phyloP scores from a whole-genome alignment of 2,113 vertebrate species.

The Megalops atlanticus region DNA sequence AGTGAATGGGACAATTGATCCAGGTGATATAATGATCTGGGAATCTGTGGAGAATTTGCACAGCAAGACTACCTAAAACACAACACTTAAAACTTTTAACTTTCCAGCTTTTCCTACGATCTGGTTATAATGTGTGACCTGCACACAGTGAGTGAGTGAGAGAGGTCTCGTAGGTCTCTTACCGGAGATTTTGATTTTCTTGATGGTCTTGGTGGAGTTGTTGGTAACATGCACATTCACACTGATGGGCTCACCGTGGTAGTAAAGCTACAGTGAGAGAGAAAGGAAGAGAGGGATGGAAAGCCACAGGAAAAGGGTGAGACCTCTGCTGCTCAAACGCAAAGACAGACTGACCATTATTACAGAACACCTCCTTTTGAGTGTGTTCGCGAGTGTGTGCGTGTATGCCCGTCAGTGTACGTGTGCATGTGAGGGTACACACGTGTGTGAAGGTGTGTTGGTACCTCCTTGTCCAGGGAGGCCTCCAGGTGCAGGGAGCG shows the following conservation, averaged over 20 bases:
- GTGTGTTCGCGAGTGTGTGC: too few species aligned
- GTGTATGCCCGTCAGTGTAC: not conserved
- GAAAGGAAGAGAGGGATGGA: not conserved
- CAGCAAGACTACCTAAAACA: too few species aligned
- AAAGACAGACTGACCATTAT: too few species aligned
- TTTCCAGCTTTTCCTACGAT: too few species aligned
- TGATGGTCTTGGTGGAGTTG: conserved; percentile 89
- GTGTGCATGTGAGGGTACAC: conserved; percentile 12
- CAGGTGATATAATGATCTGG: too few species aligned
- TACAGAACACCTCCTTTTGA: too few species aligned
- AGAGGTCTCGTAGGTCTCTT: not conserved
- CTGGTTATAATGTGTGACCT: too few species aligned
- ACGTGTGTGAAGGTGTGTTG: not conserved
- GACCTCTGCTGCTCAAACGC: too few species aligned
- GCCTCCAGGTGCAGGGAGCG: conserved; percentile 86
- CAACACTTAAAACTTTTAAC: too few species aligned
- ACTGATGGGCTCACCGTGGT: conserved; percentile 82
- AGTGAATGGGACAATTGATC: too few species aligned
- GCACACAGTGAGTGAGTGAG: not conserved
- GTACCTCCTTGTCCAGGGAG: conserved; percentile 87
- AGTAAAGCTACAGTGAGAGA: conserved; percentile 76
- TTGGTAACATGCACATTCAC: conserved; percentile 92
- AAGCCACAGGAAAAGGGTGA: too few species aligned
- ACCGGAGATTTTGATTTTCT: conserved; percentile 89
- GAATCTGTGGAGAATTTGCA: too few species aligned